Evolutionary conservation across 2,888 invertebrate species (phyloP), one percentile per base, ranked within the genome.

Genomic region (Pterostichus madidus): DNA sequence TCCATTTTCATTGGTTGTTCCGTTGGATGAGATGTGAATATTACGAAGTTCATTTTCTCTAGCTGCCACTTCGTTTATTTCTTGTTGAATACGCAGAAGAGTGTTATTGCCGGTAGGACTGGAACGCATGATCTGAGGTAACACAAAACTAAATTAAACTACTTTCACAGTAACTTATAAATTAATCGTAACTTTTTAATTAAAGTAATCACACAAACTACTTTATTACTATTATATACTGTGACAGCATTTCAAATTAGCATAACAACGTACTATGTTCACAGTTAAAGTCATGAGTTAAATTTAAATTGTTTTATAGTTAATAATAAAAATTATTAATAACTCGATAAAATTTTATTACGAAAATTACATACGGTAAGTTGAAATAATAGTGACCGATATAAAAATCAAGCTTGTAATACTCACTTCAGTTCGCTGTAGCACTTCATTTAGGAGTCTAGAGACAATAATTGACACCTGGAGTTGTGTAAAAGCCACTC

Each of bases 1-100:
- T 31, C 13, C 53, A 77, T 61, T 52, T 17, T 52, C 59, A 53
- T 71, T 81, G 52, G 44, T 35, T 31, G 49, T 31, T 13, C 71
- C 84, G 56, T 61, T 80, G 8, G 56, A 39, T 31, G 64, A 71
- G 3, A 52, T 31, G 24, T 75, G 75, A 52, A 46, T 64, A 31
- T 93, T 93, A 86, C 93, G 92, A 86, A 97, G 93, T 88, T 96
- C 96, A 87, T 95, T 93, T 90, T 98, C 98, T 85, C 97, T 92
- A 87, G 96, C 94, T 79, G 95, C 94, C 84, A 96, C 96, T 90
- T 96, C 96, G 87, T 95, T 94, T 87, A 98, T 97, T 92, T 98
- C 97, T 88, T 94, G 93, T 90, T 97, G 97, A 89, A 98, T 96
- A 89, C 96, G 93, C 87, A 93, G 93, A 87, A 96, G 91, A 85